phyloP scores from a whole-genome alignment of 1,140 invertebrate genomes.

The Trigoniulus corallinus region DNA sequence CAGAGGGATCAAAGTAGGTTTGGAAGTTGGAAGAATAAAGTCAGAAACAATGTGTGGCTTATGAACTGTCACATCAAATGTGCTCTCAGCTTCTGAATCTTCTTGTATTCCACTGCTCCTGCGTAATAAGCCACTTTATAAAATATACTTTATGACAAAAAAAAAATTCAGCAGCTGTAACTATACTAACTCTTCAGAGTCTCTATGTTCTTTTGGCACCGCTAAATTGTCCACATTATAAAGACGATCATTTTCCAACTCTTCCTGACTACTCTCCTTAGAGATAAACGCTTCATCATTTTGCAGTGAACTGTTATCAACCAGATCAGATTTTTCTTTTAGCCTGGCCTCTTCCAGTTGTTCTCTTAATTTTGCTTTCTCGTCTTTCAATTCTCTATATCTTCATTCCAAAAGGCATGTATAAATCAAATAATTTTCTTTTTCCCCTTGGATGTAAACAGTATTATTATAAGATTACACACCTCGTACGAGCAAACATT shows the following conservation, averaged over 20 bases:
- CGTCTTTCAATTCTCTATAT: not conserved
- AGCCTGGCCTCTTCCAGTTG: conserved; percentile 17
- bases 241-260: conserved; percentile 25
- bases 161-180: conserved; percentile 2
- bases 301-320: conserved; percentile 16
- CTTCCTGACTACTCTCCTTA: conserved; percentile 39
- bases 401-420: not conserved
- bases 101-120: conserved; percentile 40
- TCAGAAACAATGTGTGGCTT: no score
- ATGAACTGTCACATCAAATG: no score
- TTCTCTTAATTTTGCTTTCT: conserved; percentile 6
- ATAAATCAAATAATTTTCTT: no score
- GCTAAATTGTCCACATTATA: conserved; percentile 6
- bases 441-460: no score
- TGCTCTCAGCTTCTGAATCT: conserved; percentile 36
- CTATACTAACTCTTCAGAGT: conserved; percentile 27
- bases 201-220: conserved; percentile 13
- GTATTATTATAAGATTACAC: not conserved
- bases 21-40: no score
- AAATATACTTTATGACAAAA: not conserved
- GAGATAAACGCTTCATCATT: conserved; percentile 33
- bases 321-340: conserved; percentile 7
- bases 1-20: no score
- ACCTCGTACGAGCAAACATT: conserved; percentile 31
- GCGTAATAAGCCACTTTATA: not conserved